Conservation (phyloP, 23 tunicate species). For the Trididemnum miniatum region DNA sequence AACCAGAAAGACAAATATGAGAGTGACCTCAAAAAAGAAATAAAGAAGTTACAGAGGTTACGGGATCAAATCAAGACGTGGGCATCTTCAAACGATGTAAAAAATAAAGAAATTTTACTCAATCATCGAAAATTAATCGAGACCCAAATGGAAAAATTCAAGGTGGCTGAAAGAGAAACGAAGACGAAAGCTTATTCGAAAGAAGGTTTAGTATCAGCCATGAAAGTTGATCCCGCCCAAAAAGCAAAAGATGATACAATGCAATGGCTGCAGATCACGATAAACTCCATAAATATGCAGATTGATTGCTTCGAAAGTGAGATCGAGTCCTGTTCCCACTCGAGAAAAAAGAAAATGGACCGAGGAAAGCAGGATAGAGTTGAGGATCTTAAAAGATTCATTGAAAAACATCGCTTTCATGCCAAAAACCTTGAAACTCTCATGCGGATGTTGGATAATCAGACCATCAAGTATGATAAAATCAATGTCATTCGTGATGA, state of each 20-base stretch:
- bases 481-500: conserved; percentile 88
- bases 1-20: conserved; percentile 99
- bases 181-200: conserved; percentile 98
- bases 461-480: conserved; percentile 76
- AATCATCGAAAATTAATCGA: conserved; percentile 87
- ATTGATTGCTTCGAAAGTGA: conserved; percentile 75
- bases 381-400: conserved; percentile 52
- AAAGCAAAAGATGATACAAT: conserved; percentile 92
- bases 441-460: conserved; percentile 92
- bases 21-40: conserved; percentile 94
- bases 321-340: conserved; percentile 65
- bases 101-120: conserved; percentile 73
- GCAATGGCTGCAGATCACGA: conserved; percentile 89
- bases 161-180: conserved; percentile 97
- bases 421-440: conserved; percentile 81
- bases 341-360: conserved; percentile 73
- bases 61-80: conserved; percentile 99
- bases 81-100: conserved; percentile 89
- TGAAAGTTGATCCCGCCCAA: conserved; percentile 95
- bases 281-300: conserved; percentile 60
- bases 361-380: conserved; percentile 68
- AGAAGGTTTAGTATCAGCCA: conserved; percentile 90
- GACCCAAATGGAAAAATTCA: conserved; percentile 97
- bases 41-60: conserved; percentile 90
- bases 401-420: conserved; percentile 73